Base-by-base conservation (phyloP, 2,888 invertebrate genomes). In the Atethmia centrago region DNA sequence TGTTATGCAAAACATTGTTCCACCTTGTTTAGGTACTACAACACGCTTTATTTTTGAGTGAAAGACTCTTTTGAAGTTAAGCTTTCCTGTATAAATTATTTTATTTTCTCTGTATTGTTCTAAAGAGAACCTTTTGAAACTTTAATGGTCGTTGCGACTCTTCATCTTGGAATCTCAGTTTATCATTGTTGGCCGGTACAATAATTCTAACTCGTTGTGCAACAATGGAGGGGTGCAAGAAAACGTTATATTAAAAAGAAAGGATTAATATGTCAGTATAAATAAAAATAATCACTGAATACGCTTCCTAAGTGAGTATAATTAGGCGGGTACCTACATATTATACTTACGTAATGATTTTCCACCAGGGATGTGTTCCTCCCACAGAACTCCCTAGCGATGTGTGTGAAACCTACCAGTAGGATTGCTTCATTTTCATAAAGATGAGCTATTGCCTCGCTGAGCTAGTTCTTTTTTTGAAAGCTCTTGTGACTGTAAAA, bases 1-100 rank as follows among this genome's bases (percentile, higher is more conserved):
- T 96, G 96, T 96, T 95, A 96, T 96, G 96, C 95, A 95, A 96
- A 96, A 96, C 95, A 96, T 93, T 96, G 95, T 95, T 96, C 96
- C 95, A 96, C 96, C 96, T 96, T 96, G 96, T 95, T 96, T 95
- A 95, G 95, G 95, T 95, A 95, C 95, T 95, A 95, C 94, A 95
- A 95, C 96, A 95, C 95, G 95, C 96, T 95, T 96, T 96, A 96
- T 95, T 96, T 96, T 96, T 96, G 95, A 96, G 95, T 95, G 95
- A 95, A 95, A 95, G 94, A 95, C 95, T 96, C 96, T 96, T 95
- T 96, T 96, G 95, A 96, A 96, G 95, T 96, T 95, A 95, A 96
- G 95, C 95, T 95, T 94, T 94, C 93, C 95, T 92, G 95, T 95
- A 95, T 95, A 96, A 95, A 96, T 96, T 95, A 96, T 95, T 95